Base-by-base conservation (phyloP, 2,113 vertebrate genomes). In the Ceuthmochares aereus region DNA sequence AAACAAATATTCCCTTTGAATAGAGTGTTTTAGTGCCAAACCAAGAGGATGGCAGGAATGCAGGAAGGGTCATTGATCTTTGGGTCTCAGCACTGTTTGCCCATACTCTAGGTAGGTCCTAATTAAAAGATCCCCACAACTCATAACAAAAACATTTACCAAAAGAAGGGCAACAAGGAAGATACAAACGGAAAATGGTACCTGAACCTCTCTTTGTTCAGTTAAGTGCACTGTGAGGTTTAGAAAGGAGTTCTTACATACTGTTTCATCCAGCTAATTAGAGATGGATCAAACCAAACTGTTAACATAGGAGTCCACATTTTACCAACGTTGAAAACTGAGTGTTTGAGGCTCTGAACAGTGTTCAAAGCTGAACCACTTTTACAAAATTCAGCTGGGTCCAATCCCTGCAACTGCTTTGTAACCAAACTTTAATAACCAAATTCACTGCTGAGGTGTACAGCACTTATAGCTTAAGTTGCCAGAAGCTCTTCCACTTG, bases 1-100 rank as follows among this genome's bases (percentile, higher is more conserved):
- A 95, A 94, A 90, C 58, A 94, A 95, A 54, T 93, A 76, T 40
- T 95, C 92, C 72, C 49, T 90, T 93, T 88, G 94, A 96, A 89
- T 56, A 56, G 42, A 10, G 17, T 84, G 34, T 30, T 90, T 42
- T 51, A 64, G n/a, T 89, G 76, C 87, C 87, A 97, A 87, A 91
- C 69, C 32, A 83, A 84, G 76, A 72, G 51, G 81, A 92, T 91
- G 80, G 87, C 84, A 83, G 84, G 77, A 47, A 56, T 72, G 55
- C 67, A 89, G 76, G 42, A 90, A 72, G 27, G 45, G 75, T 82
- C 75, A 34, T 8, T 83, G 51, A n/a, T 87, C 79, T 81, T 74
- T 91, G 56, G 32, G 68, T 87, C 82, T 95, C 47, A 2, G 72
- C 52, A 67, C 47, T 89, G 52, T 87, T 89, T 85, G 63, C 32